Percentiles rank a stretch among this genome's conserved stretches.
Conservation (phyloP, 2,113 vertebrate species). For the Sinocyclocheilus anophthalmus region DNA sequence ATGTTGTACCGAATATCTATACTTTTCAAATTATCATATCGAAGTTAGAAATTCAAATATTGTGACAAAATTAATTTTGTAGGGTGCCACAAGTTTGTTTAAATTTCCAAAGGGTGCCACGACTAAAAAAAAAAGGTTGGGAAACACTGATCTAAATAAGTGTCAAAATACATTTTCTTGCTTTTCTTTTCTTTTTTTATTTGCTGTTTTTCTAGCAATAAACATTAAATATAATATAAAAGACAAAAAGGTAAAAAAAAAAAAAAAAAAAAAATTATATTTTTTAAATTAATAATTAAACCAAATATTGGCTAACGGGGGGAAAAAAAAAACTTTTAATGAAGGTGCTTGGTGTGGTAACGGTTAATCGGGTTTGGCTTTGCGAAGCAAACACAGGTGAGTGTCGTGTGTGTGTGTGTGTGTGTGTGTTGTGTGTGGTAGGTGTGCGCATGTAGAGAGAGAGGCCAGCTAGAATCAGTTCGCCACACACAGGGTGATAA, state of each 20-base stretch:
- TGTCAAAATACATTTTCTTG: neutral
- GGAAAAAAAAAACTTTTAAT: neutral
- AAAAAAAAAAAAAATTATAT: neutral
- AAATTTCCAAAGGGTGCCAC: no score
- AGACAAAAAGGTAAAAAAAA: neutral
- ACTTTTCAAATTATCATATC: no score
- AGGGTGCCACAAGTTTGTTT: no score
- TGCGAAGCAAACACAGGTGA: conserved; percentile 19
- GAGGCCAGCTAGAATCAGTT: conserved; percentile 65
- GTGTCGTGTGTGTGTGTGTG: neutral
- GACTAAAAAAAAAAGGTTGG: no score
- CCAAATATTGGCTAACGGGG: neutral
- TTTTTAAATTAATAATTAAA: neutral
- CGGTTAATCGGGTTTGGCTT: conserved; percentile 24
- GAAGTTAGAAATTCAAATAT: no score
- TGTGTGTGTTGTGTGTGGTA: neutral
- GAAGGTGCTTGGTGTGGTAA: neutral
- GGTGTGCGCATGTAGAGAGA: conserved; percentile 29
- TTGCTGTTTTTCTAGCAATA: no score
- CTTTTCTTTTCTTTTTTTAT: neutral
- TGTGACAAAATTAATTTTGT: no score
- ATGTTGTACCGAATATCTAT: no score
- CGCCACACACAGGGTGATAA: conserved; percentile 65
- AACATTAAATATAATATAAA: no score
- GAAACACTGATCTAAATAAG: no score